Base-by-base conservation (phyloP, 2,888 invertebrate genomes). In the Nomada fucata region DNA sequence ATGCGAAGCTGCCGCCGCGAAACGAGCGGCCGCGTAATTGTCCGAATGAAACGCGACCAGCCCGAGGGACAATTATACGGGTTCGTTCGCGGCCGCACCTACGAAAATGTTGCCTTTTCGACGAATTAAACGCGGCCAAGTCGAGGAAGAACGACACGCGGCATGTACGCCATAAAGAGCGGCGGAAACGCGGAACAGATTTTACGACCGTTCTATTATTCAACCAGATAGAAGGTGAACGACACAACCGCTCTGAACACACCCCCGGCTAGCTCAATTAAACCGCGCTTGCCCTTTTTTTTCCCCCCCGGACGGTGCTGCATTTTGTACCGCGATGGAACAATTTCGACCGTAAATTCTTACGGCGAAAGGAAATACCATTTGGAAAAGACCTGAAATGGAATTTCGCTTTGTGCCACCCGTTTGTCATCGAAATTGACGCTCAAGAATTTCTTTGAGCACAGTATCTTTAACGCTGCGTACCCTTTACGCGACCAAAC, bases 1-100 rank as follows among this genome's bases (percentile, higher is more conserved):
- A 87, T 69, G 75, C 76, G 63, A 77, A 71, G 79, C 77, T 77
- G 67, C 65, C 57, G 63, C 63, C 74, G 81, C 69, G 76, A 73
- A 76, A 72, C 81, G 84, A 64, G 68, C 82, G 57, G 52, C 70
- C 70, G 60, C 80, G 75, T 82, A 75, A 82, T 82, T 79, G 79
- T 79, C 60, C 79, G 84, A 84, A 86, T 50, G 79, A 84, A 79
- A 69, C 71, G 76, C 70, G 69, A 20, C 53, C 72, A 42, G 53
- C 63, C n/a, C 10, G 29, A 26, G 52, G 10, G 70, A 75, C 80
- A 75, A 81, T 81, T 81, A 68, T 63, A 63, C 61, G 23, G 67
- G 52, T 52, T 20, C 63, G 29, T 20, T 44, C 23, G 74, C 26
- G 20, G 20, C 13, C 52, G 73, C 57, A 68, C 67, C 71, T 67